Conservation (phyloP, 2,797 vertebrate species). For the Hypotaenidia okinawae region DNA sequence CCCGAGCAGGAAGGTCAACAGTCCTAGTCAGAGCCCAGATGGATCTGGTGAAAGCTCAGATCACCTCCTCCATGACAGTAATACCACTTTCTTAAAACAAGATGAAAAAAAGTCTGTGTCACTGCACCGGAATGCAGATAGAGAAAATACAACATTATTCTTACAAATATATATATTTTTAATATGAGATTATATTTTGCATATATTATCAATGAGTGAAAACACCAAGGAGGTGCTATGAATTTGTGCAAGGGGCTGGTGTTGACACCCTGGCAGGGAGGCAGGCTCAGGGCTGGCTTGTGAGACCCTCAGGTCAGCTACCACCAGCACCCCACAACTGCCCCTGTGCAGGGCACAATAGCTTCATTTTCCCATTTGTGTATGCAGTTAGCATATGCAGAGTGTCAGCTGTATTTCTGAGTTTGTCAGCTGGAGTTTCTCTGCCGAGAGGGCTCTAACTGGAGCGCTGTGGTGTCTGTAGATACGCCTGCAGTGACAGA, state of each 20-base stretch:
- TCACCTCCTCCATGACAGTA: background rate
- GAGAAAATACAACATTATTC: background rate
- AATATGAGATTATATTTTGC: background rate
- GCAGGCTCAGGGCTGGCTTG: background rate
- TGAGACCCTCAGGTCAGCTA: background rate
- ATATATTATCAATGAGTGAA: background rate
- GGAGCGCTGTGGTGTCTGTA: background rate
- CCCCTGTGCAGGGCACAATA: background rate
- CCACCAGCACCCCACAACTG: background rate
- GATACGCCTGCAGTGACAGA: conserved; percentile 37
- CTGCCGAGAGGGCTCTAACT: conserved; percentile 16
- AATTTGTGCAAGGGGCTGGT: background rate
- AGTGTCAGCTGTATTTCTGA: conserved; percentile 18
- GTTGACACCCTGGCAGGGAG: background rate
- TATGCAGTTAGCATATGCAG: background rate
- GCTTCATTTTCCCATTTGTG: background rate
- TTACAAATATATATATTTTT: background rate
- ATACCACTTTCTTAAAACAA: background rate
- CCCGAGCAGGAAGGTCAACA: background rate
- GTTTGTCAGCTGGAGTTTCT: conserved; percentile 73
- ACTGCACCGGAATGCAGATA: background rate
- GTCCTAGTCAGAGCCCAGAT: background rate
- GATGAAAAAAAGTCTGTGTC: fast-evolving
- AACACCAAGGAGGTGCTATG: background rate
- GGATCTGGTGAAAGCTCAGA: background rate